Evolutionary conservation across 30 jellyfish, hydroid and myxozoan genomes (phyloP).

Genomic region (Nemopilema nomurai): DNA sequence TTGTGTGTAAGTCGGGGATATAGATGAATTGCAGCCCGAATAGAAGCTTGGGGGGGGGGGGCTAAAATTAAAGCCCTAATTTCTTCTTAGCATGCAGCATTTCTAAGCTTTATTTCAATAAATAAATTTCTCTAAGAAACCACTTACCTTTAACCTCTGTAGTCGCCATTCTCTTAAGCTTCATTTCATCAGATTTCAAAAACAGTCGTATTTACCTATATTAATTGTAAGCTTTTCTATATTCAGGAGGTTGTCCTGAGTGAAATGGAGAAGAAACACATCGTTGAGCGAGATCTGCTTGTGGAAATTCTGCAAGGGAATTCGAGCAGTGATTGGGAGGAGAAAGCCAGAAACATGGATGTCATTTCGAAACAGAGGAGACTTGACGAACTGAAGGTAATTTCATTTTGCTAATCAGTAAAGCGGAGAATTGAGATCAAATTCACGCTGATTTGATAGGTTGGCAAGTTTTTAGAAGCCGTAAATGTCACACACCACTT

Average conservation of each 20-base stretch:
- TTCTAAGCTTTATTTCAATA: no score
- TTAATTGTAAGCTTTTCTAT: neutral
- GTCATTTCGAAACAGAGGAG: constrained; percentile 49
- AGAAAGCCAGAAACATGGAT: constrained; percentile 55
- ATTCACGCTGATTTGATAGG: no score
- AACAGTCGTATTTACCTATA: neutral
- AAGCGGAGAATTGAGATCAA: no score
- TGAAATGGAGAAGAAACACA: constrained; percentile 80
- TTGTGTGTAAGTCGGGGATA: no score
- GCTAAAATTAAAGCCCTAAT: neutral
- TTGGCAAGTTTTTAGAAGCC: no score
- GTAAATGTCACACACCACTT: no score
- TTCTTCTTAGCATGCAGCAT: neutral
- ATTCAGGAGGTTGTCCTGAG: constrained; percentile 75
- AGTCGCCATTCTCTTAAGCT: neutral
- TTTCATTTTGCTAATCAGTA: no score
- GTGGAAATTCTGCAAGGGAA: constrained; percentile 43
- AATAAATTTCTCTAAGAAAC: no score
- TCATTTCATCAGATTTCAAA: neutral
- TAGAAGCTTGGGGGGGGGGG: no score
- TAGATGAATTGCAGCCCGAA: no score
- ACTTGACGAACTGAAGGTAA: constrained; percentile 82
- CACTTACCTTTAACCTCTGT: no score
- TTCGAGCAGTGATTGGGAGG: constrained; percentile 41
- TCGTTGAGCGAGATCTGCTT: constrained; percentile 71